These are phyloP conservation scores for Pseudanteris insignis DNA, from an alignment of 2,888 invertebrate genomes.

Conservation along the genomic window DNA sequence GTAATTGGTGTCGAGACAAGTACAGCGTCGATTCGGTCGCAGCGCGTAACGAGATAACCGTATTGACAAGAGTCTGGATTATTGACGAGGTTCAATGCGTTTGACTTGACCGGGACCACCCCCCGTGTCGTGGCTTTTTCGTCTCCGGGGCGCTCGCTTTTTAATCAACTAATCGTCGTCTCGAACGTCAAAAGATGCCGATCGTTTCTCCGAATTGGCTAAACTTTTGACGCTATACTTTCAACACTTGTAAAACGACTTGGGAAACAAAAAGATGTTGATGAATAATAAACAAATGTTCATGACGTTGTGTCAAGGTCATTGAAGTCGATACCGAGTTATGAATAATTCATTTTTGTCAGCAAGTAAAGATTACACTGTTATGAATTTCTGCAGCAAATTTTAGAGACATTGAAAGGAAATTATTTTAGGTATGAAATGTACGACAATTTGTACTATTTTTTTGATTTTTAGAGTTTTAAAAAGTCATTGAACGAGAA, in stretches of 20 bases:
- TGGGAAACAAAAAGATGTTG: too few relatives aligned
- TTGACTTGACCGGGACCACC: constrained; percentile 57
- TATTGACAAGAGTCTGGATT: constrained; percentile 49
- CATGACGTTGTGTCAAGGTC: too few relatives aligned
- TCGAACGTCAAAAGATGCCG: constrained; percentile 44
- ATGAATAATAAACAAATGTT: too few relatives aligned
- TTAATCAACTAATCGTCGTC: constrained; percentile 38
- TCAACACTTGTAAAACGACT: constrained; percentile 26
- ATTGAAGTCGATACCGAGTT: neutral
- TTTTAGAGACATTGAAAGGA: too few relatives aligned
- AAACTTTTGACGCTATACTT: constrained; percentile 10
- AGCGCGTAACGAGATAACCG: constrained; percentile 52
- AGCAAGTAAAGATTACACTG: too few relatives aligned
- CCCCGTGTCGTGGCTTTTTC: constrained; percentile 39
- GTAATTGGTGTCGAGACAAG: constrained; percentile 37
- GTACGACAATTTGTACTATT: too few relatives aligned
- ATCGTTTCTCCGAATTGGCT: constrained; percentile 37
- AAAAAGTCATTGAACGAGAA: too few relatives aligned
- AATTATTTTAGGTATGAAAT: too few relatives aligned
- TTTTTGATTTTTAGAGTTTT: too few relatives aligned
- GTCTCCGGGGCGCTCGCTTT: constrained; percentile 19
- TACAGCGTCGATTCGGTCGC: constrained; percentile 26
- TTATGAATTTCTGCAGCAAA: too few relatives aligned
- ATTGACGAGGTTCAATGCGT: constrained; percentile 49
- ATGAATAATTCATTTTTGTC: too few relatives aligned